Evolutionary conservation across 2,888 invertebrate species (phyloP), one percentile per base, ranked within the genome.

Genomic region (Eupelmus urozonus): DNA sequence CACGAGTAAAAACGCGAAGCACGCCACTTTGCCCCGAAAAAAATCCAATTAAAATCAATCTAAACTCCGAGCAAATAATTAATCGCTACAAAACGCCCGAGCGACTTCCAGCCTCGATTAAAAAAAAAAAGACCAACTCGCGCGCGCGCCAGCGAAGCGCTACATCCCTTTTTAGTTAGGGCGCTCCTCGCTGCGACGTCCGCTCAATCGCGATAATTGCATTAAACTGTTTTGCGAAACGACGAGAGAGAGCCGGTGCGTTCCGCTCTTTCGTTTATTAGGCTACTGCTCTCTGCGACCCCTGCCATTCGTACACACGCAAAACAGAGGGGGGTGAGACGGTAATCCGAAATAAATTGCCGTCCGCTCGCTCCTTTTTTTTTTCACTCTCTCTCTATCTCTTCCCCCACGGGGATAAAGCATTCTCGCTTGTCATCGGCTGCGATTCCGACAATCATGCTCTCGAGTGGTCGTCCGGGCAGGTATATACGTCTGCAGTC

Each of bases 151-250:
- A 2, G 20, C 53, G 51, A 34, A n/a, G 13, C 23, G 16, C 5
- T 63, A 49, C 9, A 42, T 34, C 42, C 40, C 42, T 45, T 20
- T 7, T 53, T 7, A 4, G 16, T 7, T 13, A 7, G 45, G 20
- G 53, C 11, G 16, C 16, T 53, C 20, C 2, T 2, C 77, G 82
- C 78, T 70, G 29, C n/a, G 63, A 29, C 59, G 81, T 83, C 82
- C 81, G 76, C 81, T 80, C 81, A 82, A 81, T 82, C 82, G 81
- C 80, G 79, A 82, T 85, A 84, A 85, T 85, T 83, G 80, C 78
- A 79, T 83, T 82, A 83, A 85, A 84, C 82, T 81, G 81, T 82
- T 82, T 82, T 82, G 81, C 80, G 82, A 83, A 82, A 82, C 83
- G 82, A n/a, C n/a, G n/a, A n/a, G n/a, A n/a, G n/a, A n/a, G n/a